A percentile compares a stretch with the other conserved stretches of the same genome.
These are phyloP conservation scores for Anguilla japonica DNA, from an alignment of 2,113 vertebrate species.

Conservation along the genomic window DNA sequence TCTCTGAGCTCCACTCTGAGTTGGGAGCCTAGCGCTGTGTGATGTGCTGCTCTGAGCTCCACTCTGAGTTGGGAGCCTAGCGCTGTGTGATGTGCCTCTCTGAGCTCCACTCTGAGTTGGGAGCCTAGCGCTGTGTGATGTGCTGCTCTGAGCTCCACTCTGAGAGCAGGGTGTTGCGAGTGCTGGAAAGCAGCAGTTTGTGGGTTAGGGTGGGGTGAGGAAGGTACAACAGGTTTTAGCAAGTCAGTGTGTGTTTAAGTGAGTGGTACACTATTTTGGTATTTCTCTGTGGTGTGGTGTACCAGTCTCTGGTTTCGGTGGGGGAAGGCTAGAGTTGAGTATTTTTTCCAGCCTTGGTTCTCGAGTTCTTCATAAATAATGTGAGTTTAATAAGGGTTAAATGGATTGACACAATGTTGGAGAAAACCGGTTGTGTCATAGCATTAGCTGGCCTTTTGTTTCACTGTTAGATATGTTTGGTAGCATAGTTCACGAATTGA, in stretches of 20 bases:
- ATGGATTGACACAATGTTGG: not conserved
- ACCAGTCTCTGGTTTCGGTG: not conserved
- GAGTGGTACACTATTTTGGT: not conserved
- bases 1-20: conserved; percentile 9
- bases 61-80: conserved; percentile 15
- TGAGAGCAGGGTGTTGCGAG: not conserved
- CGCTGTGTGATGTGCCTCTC: conserved; percentile 10
- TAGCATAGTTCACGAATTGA: not conserved
- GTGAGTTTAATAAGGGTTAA: not conserved
- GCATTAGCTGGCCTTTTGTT: not conserved
- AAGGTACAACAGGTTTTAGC: conserved; percentile 38
- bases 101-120: conserved; percentile 4
- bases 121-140: too few species aligned
- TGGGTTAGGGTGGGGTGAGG: conserved; percentile 32
- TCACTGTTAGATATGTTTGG: not conserved
- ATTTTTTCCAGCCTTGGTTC: not conserved
- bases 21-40: conserved; percentile 24
- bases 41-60: not conserved
- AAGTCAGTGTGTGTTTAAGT: conserved; percentile 40
- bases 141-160: too few species aligned
- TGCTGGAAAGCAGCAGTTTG: conserved; percentile 1
- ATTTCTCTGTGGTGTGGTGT: not conserved
- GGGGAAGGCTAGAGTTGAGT: not conserved
- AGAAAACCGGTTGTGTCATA: not conserved
- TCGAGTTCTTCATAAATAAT: not conserved